Base-by-base conservation (phyloP, 2,888 invertebrate species). In the Osmoderma eremita region DNA sequence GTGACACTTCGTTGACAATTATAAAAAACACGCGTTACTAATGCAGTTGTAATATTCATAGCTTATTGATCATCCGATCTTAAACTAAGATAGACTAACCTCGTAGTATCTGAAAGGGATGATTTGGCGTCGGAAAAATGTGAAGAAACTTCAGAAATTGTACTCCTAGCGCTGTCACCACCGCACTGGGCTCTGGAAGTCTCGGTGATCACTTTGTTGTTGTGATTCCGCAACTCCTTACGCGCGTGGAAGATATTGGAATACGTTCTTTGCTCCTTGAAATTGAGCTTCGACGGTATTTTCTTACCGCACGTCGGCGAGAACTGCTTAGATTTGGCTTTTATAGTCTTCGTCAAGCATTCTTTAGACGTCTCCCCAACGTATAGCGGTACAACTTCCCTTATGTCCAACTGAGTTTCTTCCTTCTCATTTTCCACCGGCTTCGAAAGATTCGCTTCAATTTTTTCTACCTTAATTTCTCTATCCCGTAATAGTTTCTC, bases 41-140 rank as follows among this genome's bases (percentile, higher is more conserved):
- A n/a, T n/a, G n/a, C n/a, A n/a, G n/a, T n/a, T n/a, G n/a, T n/a
- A n/a, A n/a, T n/a, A n/a, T n/a, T n/a, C n/a, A n/a, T n/a, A n/a
- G n/a, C n/a, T n/a, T n/a, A n/a, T n/a, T n/a, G n/a, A n/a, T n/a
- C n/a, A n/a, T n/a, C n/a, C n/a, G n/a, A n/a, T n/a, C n/a, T n/a
- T n/a, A n/a, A 30, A 30, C 8, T 6, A 30, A 6, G 1, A 30
- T 10, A 30, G 30, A n/a, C 51, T 13, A 15, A 70, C 72, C 72
- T 72, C n/a, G 69, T 65, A 6, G 67, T 65, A 50, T 71, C 70
- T 5, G 70, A 71, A 17, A 30, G 30, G 13, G 56, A 49, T 24
- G 68, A 68, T 18, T 69, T 65, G 8, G 67, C 67, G 41, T 71
- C 70, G 38, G 63, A 39, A 48, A 70, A 71, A 48, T 70, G 67